Conservation (phyloP, 2,888 invertebrate species). For the Cantharis flavilabris region DNA sequence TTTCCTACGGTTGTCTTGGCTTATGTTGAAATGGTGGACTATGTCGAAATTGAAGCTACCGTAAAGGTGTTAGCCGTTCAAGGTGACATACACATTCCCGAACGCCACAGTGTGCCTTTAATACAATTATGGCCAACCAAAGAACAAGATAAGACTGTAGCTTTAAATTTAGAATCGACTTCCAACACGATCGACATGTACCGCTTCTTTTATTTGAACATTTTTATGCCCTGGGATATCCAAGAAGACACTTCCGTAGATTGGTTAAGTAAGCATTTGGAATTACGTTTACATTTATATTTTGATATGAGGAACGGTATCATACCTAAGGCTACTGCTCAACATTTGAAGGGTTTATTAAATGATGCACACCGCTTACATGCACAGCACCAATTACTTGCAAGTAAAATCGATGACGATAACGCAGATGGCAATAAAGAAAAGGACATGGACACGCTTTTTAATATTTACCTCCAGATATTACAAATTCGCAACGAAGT, state of each 20-base stretch:
- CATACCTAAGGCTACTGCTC: constrained; percentile 58
- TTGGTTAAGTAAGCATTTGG: constrained; percentile 62
- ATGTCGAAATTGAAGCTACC: constrained; percentile 59
- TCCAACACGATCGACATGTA: constrained; percentile 68
- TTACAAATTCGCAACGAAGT: constrained; percentile 63
- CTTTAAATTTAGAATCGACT: constrained; percentile 63
- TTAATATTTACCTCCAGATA: constrained; percentile 61
- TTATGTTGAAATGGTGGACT: constrained; percentile 62
- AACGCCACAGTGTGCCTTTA: constrained; percentile 63
- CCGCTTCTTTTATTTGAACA: constrained; percentile 67
- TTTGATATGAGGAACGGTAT: constrained; percentile 62
- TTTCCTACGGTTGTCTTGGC: constrained; percentile 69
- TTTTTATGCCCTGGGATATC: constrained; percentile 75
- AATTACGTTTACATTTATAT: constrained; percentile 60
- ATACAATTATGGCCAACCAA: constrained; percentile 68
- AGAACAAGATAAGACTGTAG: constrained; percentile 62
- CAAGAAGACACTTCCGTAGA: constrained; percentile 66
- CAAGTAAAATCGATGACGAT: constrained; percentile 51
- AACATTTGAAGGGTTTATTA: constrained; percentile 59
- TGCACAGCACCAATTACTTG: constrained; percentile 55
- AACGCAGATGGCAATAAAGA: constrained; percentile 47
- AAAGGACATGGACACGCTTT: constrained; percentile 51
- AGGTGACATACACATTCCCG: constrained; percentile 66
- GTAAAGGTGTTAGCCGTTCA: constrained; percentile 68
- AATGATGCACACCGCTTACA: constrained; percentile 61